Evolutionary conservation across 2,113 vertebrate species (phyloP).

Genomic region (Phylloscopus trochiloides): DNA sequence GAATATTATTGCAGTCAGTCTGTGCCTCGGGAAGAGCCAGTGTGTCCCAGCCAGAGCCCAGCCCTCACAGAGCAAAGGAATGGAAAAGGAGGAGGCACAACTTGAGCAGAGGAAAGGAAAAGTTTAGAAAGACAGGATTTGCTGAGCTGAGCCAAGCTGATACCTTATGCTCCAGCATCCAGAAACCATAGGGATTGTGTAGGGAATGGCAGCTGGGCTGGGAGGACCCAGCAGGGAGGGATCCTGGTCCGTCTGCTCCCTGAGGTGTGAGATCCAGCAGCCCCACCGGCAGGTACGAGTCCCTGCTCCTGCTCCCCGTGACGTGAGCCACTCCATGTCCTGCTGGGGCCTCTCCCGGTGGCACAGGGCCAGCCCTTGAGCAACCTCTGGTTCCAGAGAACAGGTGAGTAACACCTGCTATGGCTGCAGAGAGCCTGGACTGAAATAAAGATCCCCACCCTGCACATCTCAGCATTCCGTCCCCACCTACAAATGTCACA

Average conservation of each 20-base stretch:
- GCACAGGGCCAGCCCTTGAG: not conserved
- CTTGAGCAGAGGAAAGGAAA: not conserved
- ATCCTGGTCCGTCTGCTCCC: not conserved
- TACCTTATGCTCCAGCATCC: not conserved
- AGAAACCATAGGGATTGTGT: rapidly evolving
- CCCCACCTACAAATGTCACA: not conserved
- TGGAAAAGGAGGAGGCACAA: not conserved
- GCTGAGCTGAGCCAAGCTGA: not conserved
- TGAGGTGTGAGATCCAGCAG: not conserved
- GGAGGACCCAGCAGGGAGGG: not conserved
- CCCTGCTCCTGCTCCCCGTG: not conserved
- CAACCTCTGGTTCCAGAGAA: not conserved
- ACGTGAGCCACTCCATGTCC: not conserved
- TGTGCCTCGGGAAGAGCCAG: rapidly evolving
- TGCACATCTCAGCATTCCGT: not conserved
- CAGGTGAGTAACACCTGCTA: not conserved
- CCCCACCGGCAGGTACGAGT: rapidly evolving
- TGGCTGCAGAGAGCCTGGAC: not conserved
- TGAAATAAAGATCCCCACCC: not conserved
- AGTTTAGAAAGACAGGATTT: not conserved
- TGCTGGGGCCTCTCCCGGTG: rapidly evolving
- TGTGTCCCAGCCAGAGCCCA: not conserved
- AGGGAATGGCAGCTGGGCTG: not conserved
- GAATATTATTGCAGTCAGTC: not conserved
- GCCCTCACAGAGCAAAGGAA: not conserved